Evolutionary conservation across 2,113 vertebrate species (phyloP), one percentile per base, ranked within the genome.

Genomic region (Periophthalmus modestus): DNA sequence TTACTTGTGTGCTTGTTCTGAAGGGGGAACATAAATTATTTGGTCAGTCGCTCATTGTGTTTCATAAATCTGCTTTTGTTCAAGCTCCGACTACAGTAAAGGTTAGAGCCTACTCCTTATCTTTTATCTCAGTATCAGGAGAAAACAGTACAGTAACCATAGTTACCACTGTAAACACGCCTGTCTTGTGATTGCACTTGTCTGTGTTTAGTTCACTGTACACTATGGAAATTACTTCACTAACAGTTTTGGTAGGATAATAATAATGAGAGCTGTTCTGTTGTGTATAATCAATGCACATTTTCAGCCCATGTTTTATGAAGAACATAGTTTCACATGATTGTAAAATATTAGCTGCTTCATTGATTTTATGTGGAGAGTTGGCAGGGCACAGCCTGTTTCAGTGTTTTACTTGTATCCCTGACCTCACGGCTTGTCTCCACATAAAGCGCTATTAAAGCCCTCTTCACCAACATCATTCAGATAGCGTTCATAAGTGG

Each of bases 401-500:
- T 71, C 50, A 80, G 70, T 23, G 62, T 78, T 65, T 71, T 39
- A 19, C 68, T 73, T 59, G 39, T 69, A 33, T 82, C 39, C 80
- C 71, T 18, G 65, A 73, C 75, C 70, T 74, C 72, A 28, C 72
- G 75, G 77, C 85, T 90, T 87, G 82, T 81, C 81, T 83, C 82
- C 71, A 79, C 71, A 33, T 83, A 77, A 83, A 87, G 78, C 5
- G 12, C 52, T 82, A 81, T 79, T 83, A 76, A 82, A 82, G 55
- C 71, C 79, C 34, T 68, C 14, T 66, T 61, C 34, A 74, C 82
- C 68, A n/a, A 87, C 79, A 85, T 89, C 80, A 88, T 92, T 89
- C 74, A 86, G 81, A 85, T 70, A 73, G 79, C 57, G 80, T 81
- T 88, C 83, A 85, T 87, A 88, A 87, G 85, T 69, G 83, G 85